A percentile compares a stretch with the other conserved stretches of the same genome.
Conservation (phyloP, 2,113 vertebrate genomes). For the Salvelinus alpinus region DNA sequence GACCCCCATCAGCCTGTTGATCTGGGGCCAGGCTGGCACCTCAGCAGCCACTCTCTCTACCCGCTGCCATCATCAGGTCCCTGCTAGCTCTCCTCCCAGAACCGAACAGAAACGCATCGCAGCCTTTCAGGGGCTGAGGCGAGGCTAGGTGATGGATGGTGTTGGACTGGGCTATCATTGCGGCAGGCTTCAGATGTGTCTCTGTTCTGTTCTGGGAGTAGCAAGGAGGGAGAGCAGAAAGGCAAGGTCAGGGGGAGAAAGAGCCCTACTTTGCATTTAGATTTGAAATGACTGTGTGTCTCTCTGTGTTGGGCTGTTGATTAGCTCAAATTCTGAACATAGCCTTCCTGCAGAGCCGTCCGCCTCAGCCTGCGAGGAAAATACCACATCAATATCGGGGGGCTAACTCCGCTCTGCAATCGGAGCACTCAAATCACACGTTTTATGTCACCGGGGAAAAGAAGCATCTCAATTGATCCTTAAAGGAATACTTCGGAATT, state of each 20-base stretch:
- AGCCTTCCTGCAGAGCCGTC: constrained; percentile 19
- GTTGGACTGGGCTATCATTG: background rate
- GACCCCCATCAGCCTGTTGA: background rate
- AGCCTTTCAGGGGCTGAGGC: background rate
- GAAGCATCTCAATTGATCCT: constrained; percentile 28
- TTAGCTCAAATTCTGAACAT: constrained; percentile 18
- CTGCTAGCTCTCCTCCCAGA: constrained; percentile 28
- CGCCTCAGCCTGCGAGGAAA: background rate
- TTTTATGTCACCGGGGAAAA: background rate
- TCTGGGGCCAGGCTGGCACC: background rate
- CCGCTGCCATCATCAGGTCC: constrained; percentile 17
- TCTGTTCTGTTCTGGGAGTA: background rate
- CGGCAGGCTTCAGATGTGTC: background rate
- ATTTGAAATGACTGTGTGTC: constrained; percentile 43
- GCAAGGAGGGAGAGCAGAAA: background rate
- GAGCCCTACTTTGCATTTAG: constrained; percentile 55
- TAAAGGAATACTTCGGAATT: no score
- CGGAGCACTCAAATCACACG: constrained; percentile 10
- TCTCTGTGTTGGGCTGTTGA: background rate
- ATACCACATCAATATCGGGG: background rate
- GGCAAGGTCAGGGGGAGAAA: constrained; percentile 1
- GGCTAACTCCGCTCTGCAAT: background rate
- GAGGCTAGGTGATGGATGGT: background rate
- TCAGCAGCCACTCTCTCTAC: background rate
- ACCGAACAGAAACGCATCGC: background rate